Percentiles rank a stretch among this genome's conserved stretches.
Evolutionary conservation across 2,113 vertebrate genomes (phyloP).

Genomic region (Sinocyclocheilus rhinocerous): DNA sequence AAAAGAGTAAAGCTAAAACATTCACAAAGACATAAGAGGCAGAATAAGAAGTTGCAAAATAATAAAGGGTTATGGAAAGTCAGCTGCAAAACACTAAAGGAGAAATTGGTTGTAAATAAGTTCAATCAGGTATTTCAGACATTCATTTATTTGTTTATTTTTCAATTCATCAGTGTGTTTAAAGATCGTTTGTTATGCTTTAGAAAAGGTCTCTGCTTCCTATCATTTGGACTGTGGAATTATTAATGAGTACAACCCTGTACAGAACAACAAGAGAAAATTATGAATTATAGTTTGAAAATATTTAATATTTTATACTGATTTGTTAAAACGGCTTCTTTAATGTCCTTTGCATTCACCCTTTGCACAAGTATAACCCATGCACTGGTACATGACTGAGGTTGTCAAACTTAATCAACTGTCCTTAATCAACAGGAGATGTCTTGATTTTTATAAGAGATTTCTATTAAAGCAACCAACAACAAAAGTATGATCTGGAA

Average conservation of each 20-base stretch:
- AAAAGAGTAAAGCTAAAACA: no score
- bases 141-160: not conserved
- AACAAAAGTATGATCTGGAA: not conserved
- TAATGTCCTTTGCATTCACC: not conserved
- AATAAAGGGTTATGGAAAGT: no score
- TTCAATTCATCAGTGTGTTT: not conserved
- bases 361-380: not conserved
- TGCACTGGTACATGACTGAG: no score
- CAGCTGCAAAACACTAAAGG: no score
- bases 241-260: not conserved
- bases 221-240: not conserved
- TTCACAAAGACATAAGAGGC: no score
- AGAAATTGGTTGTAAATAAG: no score
- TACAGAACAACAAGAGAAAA: not conserved
- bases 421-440: constrained; percentile 11
- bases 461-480: not conserved
- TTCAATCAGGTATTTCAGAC: no score
- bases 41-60: no score
- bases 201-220: not conserved
- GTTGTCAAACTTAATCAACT: not conserved
- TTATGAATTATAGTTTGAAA: not conserved
- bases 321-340: not conserved
- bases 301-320: not conserved
- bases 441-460: no score
- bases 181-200: not conserved